Evolutionary conservation across 2,113 vertebrate genomes (phyloP).

Genomic region (Cyanoramphus novaezelandiae): DNA sequence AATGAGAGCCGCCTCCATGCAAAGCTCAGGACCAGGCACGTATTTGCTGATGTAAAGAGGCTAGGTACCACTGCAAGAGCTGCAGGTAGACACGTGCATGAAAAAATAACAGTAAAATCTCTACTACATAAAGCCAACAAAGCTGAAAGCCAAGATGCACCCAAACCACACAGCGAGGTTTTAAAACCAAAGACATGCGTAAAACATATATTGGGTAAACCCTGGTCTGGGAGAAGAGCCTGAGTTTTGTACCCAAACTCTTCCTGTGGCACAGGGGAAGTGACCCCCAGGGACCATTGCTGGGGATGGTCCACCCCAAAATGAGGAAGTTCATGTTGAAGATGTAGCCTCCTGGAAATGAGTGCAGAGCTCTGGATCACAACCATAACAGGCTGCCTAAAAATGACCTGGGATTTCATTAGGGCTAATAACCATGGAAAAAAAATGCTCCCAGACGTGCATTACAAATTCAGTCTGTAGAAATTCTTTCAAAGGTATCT

Average conservation of each 20-base stretch:
- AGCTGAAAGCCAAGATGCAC: background rate
- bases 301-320: fast-evolving
- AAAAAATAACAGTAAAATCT: background rate
- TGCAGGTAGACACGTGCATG: background rate
- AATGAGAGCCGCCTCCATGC: background rate
- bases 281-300: background rate
- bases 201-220: background rate
- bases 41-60: background rate
- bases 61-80: background rate
- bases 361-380: background rate
- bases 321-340: background rate
- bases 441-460: background rate
- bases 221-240: background rate
- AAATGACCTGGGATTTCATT: constrained; percentile 18
- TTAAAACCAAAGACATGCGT: background rate
- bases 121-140: background rate
- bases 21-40: fast-evolving
- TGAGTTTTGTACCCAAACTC: background rate
- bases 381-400: background rate
- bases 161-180: background rate
- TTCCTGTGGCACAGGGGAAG: background rate
- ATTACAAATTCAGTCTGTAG: background rate
- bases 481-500: background rate
- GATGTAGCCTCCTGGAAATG: background rate
- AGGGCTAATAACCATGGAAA: background rate